These are phyloP conservation scores for Laspeyria flexula DNA, from an alignment of 2,888 invertebrate genomes.

Conservation along the genomic window DNA sequence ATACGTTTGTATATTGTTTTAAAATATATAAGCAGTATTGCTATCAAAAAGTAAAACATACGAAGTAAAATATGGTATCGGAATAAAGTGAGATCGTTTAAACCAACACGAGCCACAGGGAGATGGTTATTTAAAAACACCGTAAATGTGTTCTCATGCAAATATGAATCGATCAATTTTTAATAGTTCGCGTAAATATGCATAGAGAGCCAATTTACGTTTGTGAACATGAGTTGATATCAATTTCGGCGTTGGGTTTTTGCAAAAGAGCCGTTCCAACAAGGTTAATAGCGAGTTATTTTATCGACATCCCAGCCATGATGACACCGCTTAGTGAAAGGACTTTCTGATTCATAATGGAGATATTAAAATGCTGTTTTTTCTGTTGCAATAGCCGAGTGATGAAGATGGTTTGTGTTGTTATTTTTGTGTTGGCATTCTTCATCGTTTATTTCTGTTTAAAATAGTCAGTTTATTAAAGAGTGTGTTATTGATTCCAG, in stretches of 20 bases:
- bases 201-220: conserved; percentile 65
- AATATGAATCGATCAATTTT: conserved; percentile 61
- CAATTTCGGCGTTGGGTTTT: conserved; percentile 64
- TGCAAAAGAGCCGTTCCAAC: conserved; percentile 60
- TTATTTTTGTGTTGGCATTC: conserved; percentile 2
- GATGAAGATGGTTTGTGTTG: conserved; percentile 12
- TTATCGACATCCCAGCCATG: conserved; percentile 34
- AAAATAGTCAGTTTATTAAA: too few relatives aligned
- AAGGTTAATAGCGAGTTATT: conserved; percentile 56
- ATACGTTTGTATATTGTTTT: too few relatives aligned
- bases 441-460: too few relatives aligned
- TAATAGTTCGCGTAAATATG: conserved; percentile 67
- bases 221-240: conserved; percentile 65
- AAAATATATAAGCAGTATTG: too few relatives aligned
- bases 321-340: conserved; percentile 38
- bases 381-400: conserved; percentile 19
- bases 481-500: too few relatives aligned
- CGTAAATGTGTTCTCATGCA: conserved; percentile 58
- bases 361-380: conserved; percentile 41
- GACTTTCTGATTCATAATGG: conserved; percentile 39
- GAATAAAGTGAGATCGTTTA: conserved; percentile 21
- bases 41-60: not conserved
- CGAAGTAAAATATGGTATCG: conserved; percentile 14
- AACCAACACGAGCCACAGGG: conserved; percentile 16
- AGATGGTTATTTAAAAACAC: conserved; percentile 42